Evolutionary conservation across 2,797 vertebrate species (phyloP).

Genomic region (Paratrypauchen microcephalus): DNA sequence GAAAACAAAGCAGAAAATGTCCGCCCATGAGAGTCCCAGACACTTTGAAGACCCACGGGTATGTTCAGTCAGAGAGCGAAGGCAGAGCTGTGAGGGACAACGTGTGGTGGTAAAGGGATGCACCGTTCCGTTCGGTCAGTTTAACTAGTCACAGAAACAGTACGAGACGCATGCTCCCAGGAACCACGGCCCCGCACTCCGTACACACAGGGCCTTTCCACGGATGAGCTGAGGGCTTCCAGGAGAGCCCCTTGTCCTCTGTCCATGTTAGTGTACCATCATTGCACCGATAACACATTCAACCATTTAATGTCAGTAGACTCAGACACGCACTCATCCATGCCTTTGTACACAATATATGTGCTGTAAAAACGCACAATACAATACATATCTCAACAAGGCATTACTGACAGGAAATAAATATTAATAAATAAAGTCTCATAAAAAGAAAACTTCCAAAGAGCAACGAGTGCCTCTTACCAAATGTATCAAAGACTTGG

Average conservation of each 20-base stretch:
- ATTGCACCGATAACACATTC: conserved; percentile 15
- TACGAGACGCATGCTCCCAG: conserved; percentile 27
- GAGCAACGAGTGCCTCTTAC: conserved; percentile 36
- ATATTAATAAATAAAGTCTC: conserved; percentile 74
- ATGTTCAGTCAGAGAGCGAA: conserved; percentile 21
- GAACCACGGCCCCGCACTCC: no score
- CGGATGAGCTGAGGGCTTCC: background rate
- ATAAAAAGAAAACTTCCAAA: conserved; percentile 59
- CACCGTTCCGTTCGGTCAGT: conserved; percentile 25
- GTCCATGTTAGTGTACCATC: background rate
- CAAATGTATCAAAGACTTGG: conserved; percentile 35
- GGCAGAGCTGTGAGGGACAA: conserved; percentile 11
- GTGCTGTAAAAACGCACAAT: conserved; percentile 35
- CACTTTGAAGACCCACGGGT: conserved; percentile 1
- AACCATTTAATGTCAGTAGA: conserved; percentile 22
- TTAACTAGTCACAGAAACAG: conserved; percentile 11
- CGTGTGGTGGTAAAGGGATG: conserved; percentile 24
- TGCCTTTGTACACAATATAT: conserved; percentile 15
- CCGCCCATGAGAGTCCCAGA: background rate
- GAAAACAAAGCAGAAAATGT: background rate
- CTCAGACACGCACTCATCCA: conserved; percentile 23
- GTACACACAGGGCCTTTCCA: background rate
- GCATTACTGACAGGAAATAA: conserved; percentile 68
- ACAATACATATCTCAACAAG: conserved; percentile 57
- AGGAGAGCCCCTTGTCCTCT: background rate